phyloP scores from a whole-genome alignment of 1,140 invertebrate species.

The Lordiphosa stackelbergi region DNA sequence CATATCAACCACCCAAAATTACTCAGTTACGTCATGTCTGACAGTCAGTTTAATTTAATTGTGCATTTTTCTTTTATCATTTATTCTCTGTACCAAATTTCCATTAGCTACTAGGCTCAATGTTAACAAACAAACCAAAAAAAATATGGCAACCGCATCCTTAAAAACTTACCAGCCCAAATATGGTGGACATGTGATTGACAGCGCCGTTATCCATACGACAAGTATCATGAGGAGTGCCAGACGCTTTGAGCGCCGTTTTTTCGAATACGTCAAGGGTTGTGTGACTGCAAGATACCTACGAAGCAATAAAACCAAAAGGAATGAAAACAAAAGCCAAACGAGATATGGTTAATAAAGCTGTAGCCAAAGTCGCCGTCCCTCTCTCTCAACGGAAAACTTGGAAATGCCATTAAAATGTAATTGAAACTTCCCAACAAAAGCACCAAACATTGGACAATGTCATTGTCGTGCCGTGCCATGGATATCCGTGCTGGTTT shows the following conservation, averaged over 20 bases:
- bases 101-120: slow-evolving; percentile 10
- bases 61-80: slow-evolving; percentile 4
- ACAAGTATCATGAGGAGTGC: slow-evolving; percentile 88
- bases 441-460: slow-evolving; percentile 13
- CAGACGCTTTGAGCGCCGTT: slow-evolving; percentile 86
- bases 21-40: slow-evolving; percentile 7
- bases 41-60: not conserved
- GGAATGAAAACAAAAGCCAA: slow-evolving; percentile 62
- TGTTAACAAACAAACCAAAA: slow-evolving; percentile 5
- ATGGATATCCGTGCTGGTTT: slow-evolving; percentile 15
- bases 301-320: slow-evolving; percentile 42
- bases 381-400: slow-evolving; percentile 45
- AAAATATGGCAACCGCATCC: slow-evolving; percentile 10
- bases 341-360: slow-evolving; percentile 66
- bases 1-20: slow-evolving; percentile 1
- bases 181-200: slow-evolving; percentile 90
- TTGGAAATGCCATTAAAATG: slow-evolving; percentile 76
- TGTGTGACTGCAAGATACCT: slow-evolving; percentile 92
- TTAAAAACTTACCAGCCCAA: slow-evolving; percentile 83
- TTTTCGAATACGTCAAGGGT: slow-evolving; percentile 88
- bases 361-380: slow-evolving; percentile 34
- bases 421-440: slow-evolving; percentile 74
- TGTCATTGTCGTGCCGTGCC: slow-evolving; percentile 8
- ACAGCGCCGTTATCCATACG: slow-evolving; percentile 88
- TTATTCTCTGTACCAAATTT: slow-evolving; percentile 9